A percentile compares a stretch with the other conserved stretches of the same genome.
Conservation (phyloP, 2,888 invertebrate species). For the Zaprionus lineosus region DNA sequence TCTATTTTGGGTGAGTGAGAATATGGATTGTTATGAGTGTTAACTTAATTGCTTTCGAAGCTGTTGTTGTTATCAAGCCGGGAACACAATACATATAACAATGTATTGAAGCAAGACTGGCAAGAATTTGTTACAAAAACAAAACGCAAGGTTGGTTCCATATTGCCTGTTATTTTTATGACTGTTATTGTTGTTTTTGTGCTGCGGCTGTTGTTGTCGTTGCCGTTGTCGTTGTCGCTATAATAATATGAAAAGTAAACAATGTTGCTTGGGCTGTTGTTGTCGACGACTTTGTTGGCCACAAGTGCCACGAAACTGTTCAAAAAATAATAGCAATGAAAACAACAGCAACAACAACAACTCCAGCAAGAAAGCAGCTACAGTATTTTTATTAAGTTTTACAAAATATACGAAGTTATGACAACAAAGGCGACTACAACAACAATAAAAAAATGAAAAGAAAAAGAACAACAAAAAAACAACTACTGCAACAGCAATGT, state of each 20-base stretch:
- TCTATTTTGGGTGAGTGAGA: constrained; percentile 25
- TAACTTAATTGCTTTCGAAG: constrained; percentile 7
- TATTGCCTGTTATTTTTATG: constrained; percentile 53
- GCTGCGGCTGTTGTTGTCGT: constrained; percentile 22
- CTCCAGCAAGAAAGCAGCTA: constrained; percentile 34
- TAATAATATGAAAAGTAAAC: constrained; percentile 61
- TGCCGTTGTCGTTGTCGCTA: constrained; percentile 46
- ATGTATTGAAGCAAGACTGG: constrained; percentile 8
- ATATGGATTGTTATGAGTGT: constrained; percentile 15
- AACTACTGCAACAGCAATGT: constrained; percentile 28
- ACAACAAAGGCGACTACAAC: constrained; percentile 31
- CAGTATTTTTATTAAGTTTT: constrained; percentile 60
- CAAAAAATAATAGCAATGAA: constrained; percentile 42
- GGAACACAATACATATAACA: constrained; percentile 7
- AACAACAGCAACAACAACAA: constrained; percentile 32
- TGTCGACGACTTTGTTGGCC: constrained; percentile 34
- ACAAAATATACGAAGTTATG: constrained; percentile 50
- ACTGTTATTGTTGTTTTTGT: constrained; percentile 38
- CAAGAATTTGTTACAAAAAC: constrained; percentile 41
- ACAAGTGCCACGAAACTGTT: constrained; percentile 60
- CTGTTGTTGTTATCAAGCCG: constrained; percentile 35
- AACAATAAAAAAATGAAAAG: no score
- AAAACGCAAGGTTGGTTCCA: constrained; percentile 9
- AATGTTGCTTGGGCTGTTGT: constrained; percentile 53
- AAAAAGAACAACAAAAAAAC: no score